Base-by-base conservation (phyloP, 2,113 vertebrate species). In the Erinaceus europaeus region DNA sequence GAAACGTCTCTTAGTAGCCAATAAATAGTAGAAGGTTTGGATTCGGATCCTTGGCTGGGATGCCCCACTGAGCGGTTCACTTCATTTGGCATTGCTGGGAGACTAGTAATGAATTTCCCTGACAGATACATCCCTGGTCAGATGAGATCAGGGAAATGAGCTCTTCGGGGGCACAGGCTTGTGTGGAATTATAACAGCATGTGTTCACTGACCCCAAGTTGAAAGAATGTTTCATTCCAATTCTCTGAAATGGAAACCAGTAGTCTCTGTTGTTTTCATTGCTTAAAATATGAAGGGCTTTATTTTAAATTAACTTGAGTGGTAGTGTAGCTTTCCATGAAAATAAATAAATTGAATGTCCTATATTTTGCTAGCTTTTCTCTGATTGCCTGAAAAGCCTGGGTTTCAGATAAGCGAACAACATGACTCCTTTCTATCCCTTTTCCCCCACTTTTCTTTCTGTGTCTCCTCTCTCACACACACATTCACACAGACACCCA, bases 91-190 rank as follows among this genome's bases (percentile, higher is more conserved):
- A 88, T 40, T 84, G 65, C 80, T 81, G 36, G 85, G 13, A 52
- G 11, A 72, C 87, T 76, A 42, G 36, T 91, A 94, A 93, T 93
- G 90, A 95, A 96, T 96, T 96, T 97, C 94, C 86, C 94, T 94
- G 93, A 94, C 90, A 94, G 81, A 90, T 5, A 32, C 91, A 86
- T 90, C 52, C 4, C 92, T 88, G 73, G 34, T 95, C 64, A 32
- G 80, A 94, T 94, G 92, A 92, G 90, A 95, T 94, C 65, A 80
- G 87, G 87, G 78, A 97, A 96, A 96, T 87, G 90, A 96, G 9
- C 10, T 94, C 48, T 92, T 94, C 84, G 89, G 86, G n/a, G 90
- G 85, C 46, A 55, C 67, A 84, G 53, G 12, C 87, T 96, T 95
- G 44, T 29, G 32, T 59, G 50, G 89, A 96, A 94, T 95, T 94